Evolutionary conservation across 1,140 invertebrate species (phyloP), one percentile per base, ranked within the genome.

Genomic region (Brachionus asplanchnoidis): DNA sequence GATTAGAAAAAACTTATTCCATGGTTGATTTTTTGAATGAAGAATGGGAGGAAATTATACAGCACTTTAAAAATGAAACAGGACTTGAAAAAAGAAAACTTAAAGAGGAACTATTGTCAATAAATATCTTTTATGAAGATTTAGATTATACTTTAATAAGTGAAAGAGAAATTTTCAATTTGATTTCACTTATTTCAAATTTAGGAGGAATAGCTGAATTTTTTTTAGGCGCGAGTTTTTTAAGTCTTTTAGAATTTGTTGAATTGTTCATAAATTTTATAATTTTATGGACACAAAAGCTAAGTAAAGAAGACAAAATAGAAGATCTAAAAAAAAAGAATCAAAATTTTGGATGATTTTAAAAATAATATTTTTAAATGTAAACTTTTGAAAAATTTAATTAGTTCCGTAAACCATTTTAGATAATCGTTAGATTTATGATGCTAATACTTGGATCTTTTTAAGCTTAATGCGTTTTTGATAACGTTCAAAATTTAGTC

Each of bases 151-250:
- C 56, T 36, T 11, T 32, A 14, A 80, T 80, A 32, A 50, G 50
- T 23, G 77, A 80, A 50, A 28, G 8, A 14, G 20, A 60, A 65
- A 20, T 3, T 32, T 53, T 80, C 14, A 23, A 20, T 40, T 12
- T 32, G 1, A 17, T 80, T 50, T 23, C 42, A 17, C 23, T 80
- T 53, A 12, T 80, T 36, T 80, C 77, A 14, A 80, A 65, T 65
- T 56, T 80, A n/a, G 77, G 77, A 5, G 77, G 77, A n/a, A 12
- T 80, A n/a, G 50, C 56, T n/a, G 44, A 46, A 9, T 20, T 80
- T 0, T 80, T 80, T 80, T 26, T 80, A 20, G 77, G 77, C 5
- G 44, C 40, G 9, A 80, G 77, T 36, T 50, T 80, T 80, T 65
- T 80, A 28, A 53, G 42, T 53, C n/a, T 80, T 12, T 44, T 65